Base-by-base conservation (phyloP, 1,140 invertebrate species). In the Leptopilina boulardi region DNA sequence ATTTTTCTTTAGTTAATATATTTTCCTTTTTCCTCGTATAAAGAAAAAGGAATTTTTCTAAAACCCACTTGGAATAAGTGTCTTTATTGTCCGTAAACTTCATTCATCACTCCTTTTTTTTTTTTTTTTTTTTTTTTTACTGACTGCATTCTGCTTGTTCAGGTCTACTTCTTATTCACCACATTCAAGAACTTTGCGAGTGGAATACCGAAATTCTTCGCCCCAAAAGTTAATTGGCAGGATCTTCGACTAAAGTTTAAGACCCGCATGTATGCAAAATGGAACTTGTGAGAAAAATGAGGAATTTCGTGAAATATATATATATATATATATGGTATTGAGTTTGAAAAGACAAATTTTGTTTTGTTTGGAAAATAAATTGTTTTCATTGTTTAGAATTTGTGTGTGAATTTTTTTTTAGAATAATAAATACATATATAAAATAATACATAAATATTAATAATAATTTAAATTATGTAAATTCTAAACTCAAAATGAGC, bases 211-310 rank as follows among this genome's bases (percentile, higher is more conserved):
- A 30, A 66, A 66, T 13, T 26, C 26, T 66, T 30, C 10, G 15
- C 11, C n/a, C n/a, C n/a, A n/a, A 1, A 30, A 66, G 26, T 66
- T 66, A 66, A 66, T 66, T 66, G 59, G 59, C 26, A 59, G 26
- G 26, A 66, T 34, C 26, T 66, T 66, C 59, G 59, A 15, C 15
- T 34, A 30, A 30, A 30, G 23, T 38, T 34, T 21, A 30, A 23
- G 10, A 0, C 21, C 19, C 15, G 23, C 23, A 66, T 30, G 59
- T 23, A n/a, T 15, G 5, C n/a, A 47, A 51, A 51, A n/a, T 30
- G 59, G 21, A 30, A 66, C 59, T 30, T 30, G 59, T 15, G 23
- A 30, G 30, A 66, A 66, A 30, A n/a, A 23, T 30, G 59, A n/a
- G 26, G 6, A 30, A 10, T 66, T 66, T n/a, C 23, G 59, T 15